phyloP scores from a whole-genome alignment of 2,113 vertebrate species.

The Mus pahari region DNA sequence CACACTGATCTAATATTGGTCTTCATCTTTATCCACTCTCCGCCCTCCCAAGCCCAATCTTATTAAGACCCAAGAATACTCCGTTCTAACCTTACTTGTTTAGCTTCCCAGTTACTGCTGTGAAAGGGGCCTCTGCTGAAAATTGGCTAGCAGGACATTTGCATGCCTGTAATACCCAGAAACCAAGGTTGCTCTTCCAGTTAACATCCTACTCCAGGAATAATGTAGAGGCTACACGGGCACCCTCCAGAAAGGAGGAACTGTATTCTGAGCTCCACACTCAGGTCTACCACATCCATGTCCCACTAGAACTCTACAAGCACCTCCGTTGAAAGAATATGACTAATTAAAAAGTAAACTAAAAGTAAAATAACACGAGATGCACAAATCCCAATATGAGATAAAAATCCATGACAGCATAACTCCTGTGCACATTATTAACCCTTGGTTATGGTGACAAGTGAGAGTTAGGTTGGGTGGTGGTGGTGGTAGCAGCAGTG shows the following conservation, averaged over 20 bases:
- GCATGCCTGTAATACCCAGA: no score
- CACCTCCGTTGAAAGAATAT: no score
- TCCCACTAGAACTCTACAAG: no score
- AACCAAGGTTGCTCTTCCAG: background rate
- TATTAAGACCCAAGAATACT: background rate
- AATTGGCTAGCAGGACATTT: background rate
- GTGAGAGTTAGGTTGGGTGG: no score
- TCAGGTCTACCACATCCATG: no score
- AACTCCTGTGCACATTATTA: no score
- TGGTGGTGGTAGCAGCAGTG: no score
- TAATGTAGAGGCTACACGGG: background rate
- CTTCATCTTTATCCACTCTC: background rate
- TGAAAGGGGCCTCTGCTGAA: background rate
- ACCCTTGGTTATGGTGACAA: no score
- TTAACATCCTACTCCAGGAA: background rate
- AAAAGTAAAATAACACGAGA: no score
- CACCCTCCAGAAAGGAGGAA: background rate
- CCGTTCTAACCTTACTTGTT: background rate
- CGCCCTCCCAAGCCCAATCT: background rate
- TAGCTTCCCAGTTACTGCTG: background rate
- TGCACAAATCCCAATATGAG: no score
- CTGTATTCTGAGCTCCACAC: background rate
- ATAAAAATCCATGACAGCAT: no score
- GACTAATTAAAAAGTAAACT: no score
- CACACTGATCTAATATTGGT: background rate